These are phyloP conservation scores for Dendroctonus valens DNA, from an alignment of 1,140 invertebrate species.

Conservation along the genomic window DNA sequence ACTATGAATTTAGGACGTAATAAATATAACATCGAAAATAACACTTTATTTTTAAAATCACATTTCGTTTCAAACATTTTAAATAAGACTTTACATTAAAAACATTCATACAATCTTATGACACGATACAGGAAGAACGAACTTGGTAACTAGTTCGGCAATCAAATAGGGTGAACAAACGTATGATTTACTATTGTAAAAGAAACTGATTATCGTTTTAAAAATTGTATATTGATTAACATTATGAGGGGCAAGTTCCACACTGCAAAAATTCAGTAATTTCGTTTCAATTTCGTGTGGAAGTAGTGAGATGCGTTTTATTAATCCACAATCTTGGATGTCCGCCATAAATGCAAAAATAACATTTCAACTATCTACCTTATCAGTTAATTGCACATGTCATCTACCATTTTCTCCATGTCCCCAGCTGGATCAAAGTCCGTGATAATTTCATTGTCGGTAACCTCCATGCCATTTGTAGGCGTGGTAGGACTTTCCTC, in stretches of 20 bases:
- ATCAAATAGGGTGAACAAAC: constrained; percentile 24
- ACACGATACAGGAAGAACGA: constrained; percentile 30
- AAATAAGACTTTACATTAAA: constrained; percentile 30
- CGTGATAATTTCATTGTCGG: constrained; percentile 37
- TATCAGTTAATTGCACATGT: constrained; percentile 56
- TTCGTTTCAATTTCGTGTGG: background rate
- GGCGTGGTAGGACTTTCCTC: constrained; percentile 44
- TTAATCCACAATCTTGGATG: background rate
- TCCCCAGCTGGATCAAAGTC: constrained; percentile 63
- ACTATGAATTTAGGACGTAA: too few species aligned
- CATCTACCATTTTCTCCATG: constrained; percentile 73
- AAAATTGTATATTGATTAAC: constrained; percentile 3
- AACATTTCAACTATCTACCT: constrained; percentile 7
- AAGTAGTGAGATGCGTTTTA: background rate
- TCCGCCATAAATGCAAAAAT: constrained; percentile 26
- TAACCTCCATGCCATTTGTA: constrained; percentile 40
- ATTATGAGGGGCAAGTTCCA: background rate
- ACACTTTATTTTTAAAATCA: constrained; percentile 32
- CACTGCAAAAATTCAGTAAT: background rate
- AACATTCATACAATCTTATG: constrained; percentile 27
- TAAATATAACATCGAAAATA: too few species aligned
- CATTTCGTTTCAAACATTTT: constrained; percentile 32
- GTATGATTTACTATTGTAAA: constrained; percentile 1
- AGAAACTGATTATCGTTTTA: constrained; percentile 12
- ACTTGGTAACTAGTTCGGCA: constrained; percentile 28